Evolutionary conservation across 2,888 invertebrate genomes (phyloP), one percentile per base, ranked within the genome.

Genomic region (Odontocerum albicorne): DNA sequence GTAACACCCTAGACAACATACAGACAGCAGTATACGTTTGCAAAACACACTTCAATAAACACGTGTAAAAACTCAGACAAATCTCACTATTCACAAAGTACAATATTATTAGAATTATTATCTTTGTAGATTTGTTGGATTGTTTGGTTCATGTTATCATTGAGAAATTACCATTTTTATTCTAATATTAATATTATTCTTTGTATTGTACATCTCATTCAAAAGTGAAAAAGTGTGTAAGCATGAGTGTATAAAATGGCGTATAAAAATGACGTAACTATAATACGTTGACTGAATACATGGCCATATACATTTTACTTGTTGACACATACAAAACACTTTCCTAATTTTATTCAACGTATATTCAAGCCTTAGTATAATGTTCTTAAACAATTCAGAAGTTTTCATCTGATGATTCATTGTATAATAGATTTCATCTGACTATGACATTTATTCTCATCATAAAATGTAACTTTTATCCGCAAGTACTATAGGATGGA

Each of bases 151-250:
- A 39, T 47, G 51, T 51, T 44, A 38, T 51, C 13, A 27, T 51
- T 22, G 31, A 16, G 27, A 36, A 13, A 36, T 27, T 44, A 36
- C 33, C 13, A 27, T 36, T 15, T 27, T 51, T 44, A 51, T 44
- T 27, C 43, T 22, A 44, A 32, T 36, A 21, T 36, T 44, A 22
- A 44, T 16, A 40, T 31, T 27, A 36, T 21, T 47, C 27, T 49
- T 33, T 16, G 22, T 22, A 36, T 47, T 47, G 42, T 53, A 53
- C 35, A 53, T 17, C 20, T 46, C 49, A 43, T 54, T 49, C 40
- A 42, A 49, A 53, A 53, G 53, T 53, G 53, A 46, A 53, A 49
- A 49, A 54, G 43, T 54, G 47, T 49, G 42, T 49, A 54, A 54
- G 54, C 54, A 49, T 54, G 42, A 43, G 38, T 42, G 46, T 54